A percentile compares a stretch with the other conserved stretches of the same genome.
Conservation (phyloP, 1,140 invertebrate genomes). For the Caligus rogercresseyi region DNA sequence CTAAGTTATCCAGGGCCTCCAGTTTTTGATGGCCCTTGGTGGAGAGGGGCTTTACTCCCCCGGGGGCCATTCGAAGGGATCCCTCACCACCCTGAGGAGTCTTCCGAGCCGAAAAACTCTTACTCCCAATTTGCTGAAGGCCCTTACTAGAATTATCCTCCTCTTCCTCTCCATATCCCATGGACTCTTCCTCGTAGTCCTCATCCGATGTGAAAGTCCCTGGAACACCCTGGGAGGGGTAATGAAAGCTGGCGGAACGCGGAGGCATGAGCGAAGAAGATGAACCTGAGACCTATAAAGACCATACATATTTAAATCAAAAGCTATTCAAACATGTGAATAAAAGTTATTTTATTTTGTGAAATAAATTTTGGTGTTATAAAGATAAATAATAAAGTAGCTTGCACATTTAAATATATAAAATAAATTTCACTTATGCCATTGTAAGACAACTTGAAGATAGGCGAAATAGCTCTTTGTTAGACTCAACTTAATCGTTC, state of each 20-base stretch:
- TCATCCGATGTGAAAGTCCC: not conserved
- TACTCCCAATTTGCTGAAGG: not conserved
- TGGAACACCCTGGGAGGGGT: not conserved
- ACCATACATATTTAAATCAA: not conserved
- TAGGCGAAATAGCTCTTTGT: no score
- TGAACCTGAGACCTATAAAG: not conserved
- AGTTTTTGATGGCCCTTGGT: conserved; percentile 21
- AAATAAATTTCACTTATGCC: no score
- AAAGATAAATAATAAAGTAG: no score
- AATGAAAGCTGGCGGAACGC: conserved; percentile 4
- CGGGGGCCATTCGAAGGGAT: no score
- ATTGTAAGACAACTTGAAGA: no score
- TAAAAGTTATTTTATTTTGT: no score
- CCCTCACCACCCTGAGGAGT: conserved; percentile 4
- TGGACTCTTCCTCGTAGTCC: not conserved
- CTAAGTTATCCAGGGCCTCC: conserved; percentile 36
- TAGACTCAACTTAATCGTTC: no score
- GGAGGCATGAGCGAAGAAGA: not conserved
- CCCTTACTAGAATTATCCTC: conserved; percentile 4
- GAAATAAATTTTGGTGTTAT: no score
- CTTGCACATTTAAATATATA: no score
- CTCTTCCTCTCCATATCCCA: not conserved
- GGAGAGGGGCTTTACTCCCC: not conserved
- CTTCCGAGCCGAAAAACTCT: not conserved
- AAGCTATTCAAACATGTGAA: no score